A percentile compares a stretch with the other conserved stretches of the same genome.
phyloP scores from a whole-genome alignment of 2,113 vertebrate genomes.

The Oryzias celebensis region DNA sequence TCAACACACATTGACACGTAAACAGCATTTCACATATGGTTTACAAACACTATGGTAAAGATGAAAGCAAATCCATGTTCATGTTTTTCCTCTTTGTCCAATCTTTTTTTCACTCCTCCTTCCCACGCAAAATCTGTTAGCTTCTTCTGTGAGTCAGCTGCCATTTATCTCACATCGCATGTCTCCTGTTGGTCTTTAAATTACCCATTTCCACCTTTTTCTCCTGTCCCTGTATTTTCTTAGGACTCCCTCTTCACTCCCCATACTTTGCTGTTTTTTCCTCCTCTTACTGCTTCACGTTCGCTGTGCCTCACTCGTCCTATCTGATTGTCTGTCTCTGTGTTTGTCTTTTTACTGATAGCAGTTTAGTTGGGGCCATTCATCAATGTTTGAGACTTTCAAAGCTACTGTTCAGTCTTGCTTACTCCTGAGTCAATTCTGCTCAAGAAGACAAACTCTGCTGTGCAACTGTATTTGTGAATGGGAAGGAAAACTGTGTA shows the following conservation, averaged over 20 bases:
- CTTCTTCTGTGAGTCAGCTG: slow-evolving; percentile 7
- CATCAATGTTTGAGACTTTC: slow-evolving; percentile 57
- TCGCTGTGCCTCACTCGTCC: slow-evolving; percentile 20
- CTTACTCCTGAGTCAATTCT: slow-evolving; percentile 28
- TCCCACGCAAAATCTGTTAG: slow-evolving; percentile 1
- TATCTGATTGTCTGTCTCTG: slow-evolving; percentile 48
- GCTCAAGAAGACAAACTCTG: slow-evolving; percentile 14
- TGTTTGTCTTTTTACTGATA: slow-evolving; percentile 63
- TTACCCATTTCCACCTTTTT: not conserved
- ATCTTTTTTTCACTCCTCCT: not conserved
- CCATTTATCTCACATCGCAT: not conserved
- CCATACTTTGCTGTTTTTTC: slow-evolving; percentile 9
- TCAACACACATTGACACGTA: not conserved
- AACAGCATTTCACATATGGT: too few relatives aligned
- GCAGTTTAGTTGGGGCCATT: slow-evolving; percentile 57
- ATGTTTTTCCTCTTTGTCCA: not conserved
- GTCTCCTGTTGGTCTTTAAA: not conserved
- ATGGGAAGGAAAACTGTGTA: slow-evolving; percentile 10
- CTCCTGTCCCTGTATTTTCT: not conserved
- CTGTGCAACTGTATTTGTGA: slow-evolving; percentile 34
- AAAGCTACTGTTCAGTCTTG: slow-evolving; percentile 52
- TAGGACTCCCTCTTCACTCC: not conserved
- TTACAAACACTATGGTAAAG: too few relatives aligned
- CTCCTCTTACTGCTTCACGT: not conserved
- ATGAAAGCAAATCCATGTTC: too few relatives aligned